Evolutionary conservation across 2,888 invertebrate species (phyloP).

Genomic region (Agrochola litura): DNA sequence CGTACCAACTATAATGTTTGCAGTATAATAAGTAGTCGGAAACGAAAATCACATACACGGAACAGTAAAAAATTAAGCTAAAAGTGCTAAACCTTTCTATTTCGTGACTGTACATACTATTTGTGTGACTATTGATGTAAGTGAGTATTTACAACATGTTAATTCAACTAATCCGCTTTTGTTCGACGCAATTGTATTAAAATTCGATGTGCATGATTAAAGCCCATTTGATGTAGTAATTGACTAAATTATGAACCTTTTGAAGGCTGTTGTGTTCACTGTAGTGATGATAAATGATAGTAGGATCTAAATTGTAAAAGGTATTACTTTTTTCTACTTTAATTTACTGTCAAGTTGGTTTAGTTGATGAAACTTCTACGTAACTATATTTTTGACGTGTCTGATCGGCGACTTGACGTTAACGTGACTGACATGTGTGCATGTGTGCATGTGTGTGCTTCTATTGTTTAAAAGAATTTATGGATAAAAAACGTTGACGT

Average conservation of each 20-base stretch:
- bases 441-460: no score
- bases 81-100: not conserved
- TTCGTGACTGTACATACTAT: not conserved
- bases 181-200: slow-evolving; percentile 28
- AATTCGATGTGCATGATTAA: slow-evolving; percentile 12
- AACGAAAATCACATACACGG: not conserved
- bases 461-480: no score
- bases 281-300: not conserved
- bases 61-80: not conserved
- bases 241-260: slow-evolving; percentile 9
- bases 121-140: not conserved
- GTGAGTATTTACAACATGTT: not conserved
- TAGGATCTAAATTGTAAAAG: not conserved
- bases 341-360: not conserved
- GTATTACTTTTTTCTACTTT: not conserved
- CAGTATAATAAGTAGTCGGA: not conserved
- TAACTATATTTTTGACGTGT: no score
- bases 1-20: not conserved
- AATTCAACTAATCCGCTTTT: slow-evolving; percentile 26
- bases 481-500: no score
- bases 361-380: no score
- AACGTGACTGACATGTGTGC: no score
- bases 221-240: slow-evolving; percentile 1
- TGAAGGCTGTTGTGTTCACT: not conserved
- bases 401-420: no score